These are phyloP conservation scores for Marmota flaviventris DNA, from an alignment of 2,113 vertebrate genomes.

Conservation along the genomic window DNA sequence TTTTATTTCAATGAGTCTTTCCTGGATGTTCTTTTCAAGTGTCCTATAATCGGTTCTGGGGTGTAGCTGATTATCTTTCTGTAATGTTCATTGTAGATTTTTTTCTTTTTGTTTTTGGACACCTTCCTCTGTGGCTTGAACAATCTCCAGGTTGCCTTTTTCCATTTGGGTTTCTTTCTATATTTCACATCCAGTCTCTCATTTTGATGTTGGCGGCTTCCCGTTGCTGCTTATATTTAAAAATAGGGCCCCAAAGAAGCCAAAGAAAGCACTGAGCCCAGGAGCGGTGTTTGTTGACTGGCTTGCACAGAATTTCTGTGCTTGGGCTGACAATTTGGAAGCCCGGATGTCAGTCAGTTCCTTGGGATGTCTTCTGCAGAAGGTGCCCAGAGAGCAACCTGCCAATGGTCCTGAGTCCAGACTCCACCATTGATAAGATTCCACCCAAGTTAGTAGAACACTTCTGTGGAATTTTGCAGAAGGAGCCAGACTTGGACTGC, in stretches of 20 bases:
- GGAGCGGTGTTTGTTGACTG: background rate
- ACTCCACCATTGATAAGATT: background rate
- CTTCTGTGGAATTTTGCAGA: background rate
- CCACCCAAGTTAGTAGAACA: too few species aligned
- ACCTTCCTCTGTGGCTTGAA: background rate
- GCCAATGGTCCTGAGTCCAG: too few species aligned
- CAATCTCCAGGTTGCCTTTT: background rate
- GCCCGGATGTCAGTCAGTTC: background rate
- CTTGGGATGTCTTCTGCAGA: background rate
- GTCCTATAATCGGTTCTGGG: background rate
- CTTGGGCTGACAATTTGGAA: background rate
- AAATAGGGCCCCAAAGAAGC: background rate
- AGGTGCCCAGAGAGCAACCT: background rate
- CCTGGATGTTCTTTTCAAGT: background rate
- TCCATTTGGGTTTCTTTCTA: background rate
- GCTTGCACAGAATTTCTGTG: background rate
- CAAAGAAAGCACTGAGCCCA: background rate
- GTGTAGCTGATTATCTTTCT: background rate
- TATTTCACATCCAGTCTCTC: background rate
- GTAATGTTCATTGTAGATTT: conserved; percentile 4
- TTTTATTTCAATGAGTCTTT: conserved; percentile 36
- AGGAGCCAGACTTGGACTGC: background rate
- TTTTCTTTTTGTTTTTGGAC: background rate
- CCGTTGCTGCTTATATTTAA: background rate
- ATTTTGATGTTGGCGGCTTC: background rate